Evolutionary conservation across 2,113 vertebrate genomes (phyloP), one percentile per base, ranked within the genome.

Genomic region (Solea solea): DNA sequence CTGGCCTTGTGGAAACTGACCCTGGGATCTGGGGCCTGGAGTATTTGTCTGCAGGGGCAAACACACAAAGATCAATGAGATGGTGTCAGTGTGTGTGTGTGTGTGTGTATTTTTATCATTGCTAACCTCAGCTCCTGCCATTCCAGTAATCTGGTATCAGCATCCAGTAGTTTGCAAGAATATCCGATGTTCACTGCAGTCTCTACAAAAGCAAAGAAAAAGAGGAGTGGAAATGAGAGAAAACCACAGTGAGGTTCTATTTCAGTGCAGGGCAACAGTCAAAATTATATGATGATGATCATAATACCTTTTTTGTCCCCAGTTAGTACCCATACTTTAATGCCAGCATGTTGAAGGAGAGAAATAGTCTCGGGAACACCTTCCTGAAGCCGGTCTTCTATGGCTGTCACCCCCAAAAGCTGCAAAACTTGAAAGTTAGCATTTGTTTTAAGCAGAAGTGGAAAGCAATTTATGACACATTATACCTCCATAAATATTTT

Each of bases 311-410:
- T 95, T 87, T 99, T 99, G 89, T 99, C 98, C 81, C 98, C 97
- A 0, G 97, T 99, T 55, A 99, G 91, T 52, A 99, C 93, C 97
- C 98, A 99, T 21, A 98, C 91, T 89, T 96, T 97, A 50, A 99
- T 86, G 44, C 95, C 95, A 15, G 94, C 95, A 62, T 93, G 83
- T 85, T 93, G 93, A 62, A 98, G 93, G n/a, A 93, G 83, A 42
- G 91, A 78, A 80, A 99, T 98, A 49, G 97, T 98, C 74, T 98
- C 95, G 0, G 94, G 94, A 42, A 97, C 96, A 0, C 94, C 91
- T 0, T 97, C 94, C 67, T 99, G 98, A 15, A 99, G 90, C 45
- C 89, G 95, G 87, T 99, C 98, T 86, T 99, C 96, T 0, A 98
- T 96, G 63, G 95, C 97, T 0, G 96, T 98, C 81, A 92, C 95